A percentile compares a stretch with the other conserved stretches of the same genome.
phyloP scores from a whole-genome alignment of 2,888 invertebrate species.

The Leptinotarsa haldemani region DNA sequence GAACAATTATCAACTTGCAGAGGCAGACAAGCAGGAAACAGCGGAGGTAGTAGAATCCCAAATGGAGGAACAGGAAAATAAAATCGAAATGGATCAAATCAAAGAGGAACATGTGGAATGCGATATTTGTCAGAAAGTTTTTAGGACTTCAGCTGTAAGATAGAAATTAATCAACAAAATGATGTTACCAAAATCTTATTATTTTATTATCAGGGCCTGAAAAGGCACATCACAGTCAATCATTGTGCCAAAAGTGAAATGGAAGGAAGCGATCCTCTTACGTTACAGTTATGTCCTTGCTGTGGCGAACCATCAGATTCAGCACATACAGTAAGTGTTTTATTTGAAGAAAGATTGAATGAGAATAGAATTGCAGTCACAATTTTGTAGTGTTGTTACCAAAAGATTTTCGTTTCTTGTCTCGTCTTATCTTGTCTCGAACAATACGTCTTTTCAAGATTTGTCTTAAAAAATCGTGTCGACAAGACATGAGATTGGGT shows the following conservation, averaged over 20 bases:
- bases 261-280: conserved; percentile 59
- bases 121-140: conserved; percentile 56
- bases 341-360: background rate
- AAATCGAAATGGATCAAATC: conserved; percentile 16
- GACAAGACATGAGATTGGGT: too few species aligned
- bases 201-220: conserved; percentile 59
- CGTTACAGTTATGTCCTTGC: conserved; percentile 68
- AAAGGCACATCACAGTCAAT: conserved; percentile 62
- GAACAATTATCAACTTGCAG: background rate
- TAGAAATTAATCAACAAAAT: conserved; percentile 2
- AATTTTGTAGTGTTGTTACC: background rate
- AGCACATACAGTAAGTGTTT: conserved; percentile 67
- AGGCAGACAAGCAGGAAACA: conserved; percentile 3
- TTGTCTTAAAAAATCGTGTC: too few species aligned
- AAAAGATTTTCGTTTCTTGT: too few species aligned
- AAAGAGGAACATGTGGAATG: conserved; percentile 52
- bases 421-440: too few species aligned
- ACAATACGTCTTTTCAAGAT: too few species aligned
- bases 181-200: conserved; percentile 22
- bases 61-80: conserved; percentile 38
- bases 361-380: background rate
- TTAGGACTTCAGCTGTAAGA: conserved; percentile 60
- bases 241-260: conserved; percentile 51
- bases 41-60: background rate
- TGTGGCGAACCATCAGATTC: conserved; percentile 70